Base-by-base conservation (phyloP, 2,113 vertebrate species). In the Cyanoramphus novaezelandiae region DNA sequence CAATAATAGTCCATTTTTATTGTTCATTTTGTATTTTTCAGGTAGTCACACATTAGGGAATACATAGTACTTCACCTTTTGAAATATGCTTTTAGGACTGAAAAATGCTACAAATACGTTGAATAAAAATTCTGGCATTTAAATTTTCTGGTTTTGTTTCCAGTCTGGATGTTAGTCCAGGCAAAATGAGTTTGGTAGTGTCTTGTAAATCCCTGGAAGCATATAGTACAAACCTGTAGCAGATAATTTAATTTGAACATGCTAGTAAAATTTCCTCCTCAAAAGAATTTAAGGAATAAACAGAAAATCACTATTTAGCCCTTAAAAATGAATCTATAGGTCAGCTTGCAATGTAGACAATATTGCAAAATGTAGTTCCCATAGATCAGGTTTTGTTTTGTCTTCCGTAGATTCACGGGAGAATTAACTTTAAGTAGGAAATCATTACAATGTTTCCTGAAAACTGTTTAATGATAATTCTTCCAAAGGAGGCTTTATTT, bases 401-500 rank as follows among this genome's bases (percentile, higher is more conserved):
- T 87, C 52, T 90, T 81, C 29, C 15, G 13, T 29, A 31, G 57
- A 57, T 72, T 91, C 71, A 70, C 20, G 44, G 31, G 27, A 94
- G 29, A 93, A 57, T 77, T 81, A 49, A 52, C 69, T 77, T 47
- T 41, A 86, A 71, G 19, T 39, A 80, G 39, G 70, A 93, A 95
- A 92, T 82, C 9, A 43, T 59, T 86, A 88, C 25, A 85, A 16
- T n/a, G 2, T 33, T 71, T 93, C 33, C 39, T 86, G 57, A 49
- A 86, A 44, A 82, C 72, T 79, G 37, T 84, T 95, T 86, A 95
- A 80, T 87, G 24, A 70, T 82, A 86, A 78, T 92, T 95, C n/a
- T 88, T 97, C 60, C 81, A 92, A 82, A 69, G n/a, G 29, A 84
- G 17, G 8, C 49, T 21, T 52, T 95, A 27, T 81, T 87, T 88